Evolutionary conservation across 2,113 vertebrate genomes (phyloP).

Genomic region (Microtus ochrogaster): DNA sequence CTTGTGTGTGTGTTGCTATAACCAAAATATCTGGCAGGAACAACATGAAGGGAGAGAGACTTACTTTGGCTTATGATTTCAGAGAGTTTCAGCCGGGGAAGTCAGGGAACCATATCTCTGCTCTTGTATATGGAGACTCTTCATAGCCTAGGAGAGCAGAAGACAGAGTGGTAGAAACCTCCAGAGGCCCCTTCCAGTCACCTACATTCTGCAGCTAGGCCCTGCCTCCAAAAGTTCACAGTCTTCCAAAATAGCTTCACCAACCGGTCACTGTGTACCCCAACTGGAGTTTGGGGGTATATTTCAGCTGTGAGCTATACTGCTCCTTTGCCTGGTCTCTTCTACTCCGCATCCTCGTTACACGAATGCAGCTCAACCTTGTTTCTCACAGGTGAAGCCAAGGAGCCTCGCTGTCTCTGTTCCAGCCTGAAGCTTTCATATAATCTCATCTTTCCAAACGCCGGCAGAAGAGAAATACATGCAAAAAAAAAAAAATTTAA

Average conservation of each 20-base stretch:
- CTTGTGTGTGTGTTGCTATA: background rate
- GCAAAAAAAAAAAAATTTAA: background rate
- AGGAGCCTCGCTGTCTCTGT: background rate
- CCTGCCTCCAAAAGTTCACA: background rate
- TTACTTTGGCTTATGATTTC: background rate
- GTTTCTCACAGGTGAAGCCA: background rate
- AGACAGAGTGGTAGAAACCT: background rate
- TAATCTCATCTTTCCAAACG: background rate
- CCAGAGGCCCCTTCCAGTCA: background rate
- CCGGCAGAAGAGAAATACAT: background rate
- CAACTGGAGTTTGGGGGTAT: no score
- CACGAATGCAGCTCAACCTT: fast-evolving
- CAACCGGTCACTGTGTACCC: background rate
- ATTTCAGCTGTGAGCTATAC: background rate
- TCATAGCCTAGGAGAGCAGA: background rate
- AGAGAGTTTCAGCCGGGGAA: background rate
- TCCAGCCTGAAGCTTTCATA: background rate
- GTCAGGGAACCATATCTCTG: background rate
- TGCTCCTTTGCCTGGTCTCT: fast-evolving
- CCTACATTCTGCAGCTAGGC: background rate
- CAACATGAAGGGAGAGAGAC: background rate
- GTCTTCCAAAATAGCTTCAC: background rate
- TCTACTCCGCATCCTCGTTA: background rate
- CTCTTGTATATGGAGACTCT: background rate
- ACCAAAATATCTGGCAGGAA: background rate